Conservation (phyloP, 2,113 vertebrate species). For the Paralichthys olivaceus region DNA sequence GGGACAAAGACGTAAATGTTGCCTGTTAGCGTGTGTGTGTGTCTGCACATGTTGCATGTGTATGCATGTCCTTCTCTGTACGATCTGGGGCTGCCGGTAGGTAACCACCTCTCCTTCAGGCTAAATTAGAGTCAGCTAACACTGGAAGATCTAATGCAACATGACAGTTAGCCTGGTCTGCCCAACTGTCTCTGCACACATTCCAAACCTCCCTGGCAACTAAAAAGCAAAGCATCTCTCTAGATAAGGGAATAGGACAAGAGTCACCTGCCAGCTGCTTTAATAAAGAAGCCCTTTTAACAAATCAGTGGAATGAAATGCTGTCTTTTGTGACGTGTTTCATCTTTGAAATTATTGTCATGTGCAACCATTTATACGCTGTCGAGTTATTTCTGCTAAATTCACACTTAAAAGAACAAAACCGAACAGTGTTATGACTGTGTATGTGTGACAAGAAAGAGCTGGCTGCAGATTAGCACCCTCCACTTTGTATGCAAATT, state of each 20-base stretch:
- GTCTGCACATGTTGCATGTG: conserved; percentile 51
- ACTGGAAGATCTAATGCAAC: conserved; percentile 56
- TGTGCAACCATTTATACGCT: not conserved
- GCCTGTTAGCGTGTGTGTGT: conserved; percentile 1
- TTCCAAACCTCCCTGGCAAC: conserved; percentile 34
- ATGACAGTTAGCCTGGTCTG: conserved; percentile 66
- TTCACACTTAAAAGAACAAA: not conserved
- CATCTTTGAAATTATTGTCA: not conserved
- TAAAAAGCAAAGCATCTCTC: conserved; percentile 37
- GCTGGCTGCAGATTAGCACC: not conserved
- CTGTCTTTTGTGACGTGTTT: not conserved
- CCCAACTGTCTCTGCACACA: conserved; percentile 44
- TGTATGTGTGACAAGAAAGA: conserved; percentile 6
- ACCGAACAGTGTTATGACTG: not conserved
- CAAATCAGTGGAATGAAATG: conserved; percentile 3
- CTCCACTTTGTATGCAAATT: conserved; percentile 4
- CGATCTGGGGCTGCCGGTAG: conserved; percentile 29
- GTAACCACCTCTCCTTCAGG: conserved; percentile 72
- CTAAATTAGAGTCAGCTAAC: conserved; percentile 60
- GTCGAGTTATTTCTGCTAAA: not conserved
- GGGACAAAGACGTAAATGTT: not conserved
- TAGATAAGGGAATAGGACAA: conserved; percentile 15
- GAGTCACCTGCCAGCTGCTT: not conserved
- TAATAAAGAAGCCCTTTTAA: not conserved
- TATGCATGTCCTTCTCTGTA: conserved; percentile 50